phyloP scores from a whole-genome alignment of 2,797 vertebrate species.

The Arctocebus calabarensis region DNA sequence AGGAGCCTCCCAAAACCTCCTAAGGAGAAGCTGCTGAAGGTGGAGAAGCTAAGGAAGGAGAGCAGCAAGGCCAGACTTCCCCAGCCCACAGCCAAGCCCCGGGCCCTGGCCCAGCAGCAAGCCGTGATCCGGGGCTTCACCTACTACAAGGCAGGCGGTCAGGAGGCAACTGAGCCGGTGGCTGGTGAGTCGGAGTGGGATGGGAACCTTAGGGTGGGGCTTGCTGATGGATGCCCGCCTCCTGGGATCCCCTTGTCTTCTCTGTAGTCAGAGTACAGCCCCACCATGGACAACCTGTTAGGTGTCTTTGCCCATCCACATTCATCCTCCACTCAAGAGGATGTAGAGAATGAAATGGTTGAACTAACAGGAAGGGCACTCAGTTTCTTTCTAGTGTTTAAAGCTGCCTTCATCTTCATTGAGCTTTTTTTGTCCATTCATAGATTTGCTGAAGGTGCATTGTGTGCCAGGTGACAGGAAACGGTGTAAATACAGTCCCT shows the following conservation, averaged over 20 bases:
- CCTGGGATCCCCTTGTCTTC: background rate
- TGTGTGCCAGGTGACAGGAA: background rate
- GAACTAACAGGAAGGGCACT: background rate
- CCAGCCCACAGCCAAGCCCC: conserved; percentile 92
- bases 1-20: conserved; percentile 84
- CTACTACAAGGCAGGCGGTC: conserved; percentile 95
- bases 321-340: background rate
- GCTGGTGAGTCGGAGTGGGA: conserved; percentile 78
- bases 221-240: background rate
- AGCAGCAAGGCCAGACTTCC: conserved; percentile 84
- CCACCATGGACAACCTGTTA: too few species aligned
- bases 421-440: background rate
- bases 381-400: background rate
- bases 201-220: too few species aligned
- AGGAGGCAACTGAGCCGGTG: conserved; percentile 83
- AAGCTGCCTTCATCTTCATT: background rate
- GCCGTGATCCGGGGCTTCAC: conserved; percentile 95
- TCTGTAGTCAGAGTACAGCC: background rate
- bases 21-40: conserved; percentile 92
- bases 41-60: conserved; percentile 93
- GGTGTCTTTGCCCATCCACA: background rate
- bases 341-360: background rate
- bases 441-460: background rate
- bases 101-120: conserved; percentile 90
- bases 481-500: background rate